Percentiles rank a stretch among this genome's conserved stretches.
Evolutionary conservation across 2,888 invertebrate species (phyloP).

Genomic region (Netelia melanura): DNA sequence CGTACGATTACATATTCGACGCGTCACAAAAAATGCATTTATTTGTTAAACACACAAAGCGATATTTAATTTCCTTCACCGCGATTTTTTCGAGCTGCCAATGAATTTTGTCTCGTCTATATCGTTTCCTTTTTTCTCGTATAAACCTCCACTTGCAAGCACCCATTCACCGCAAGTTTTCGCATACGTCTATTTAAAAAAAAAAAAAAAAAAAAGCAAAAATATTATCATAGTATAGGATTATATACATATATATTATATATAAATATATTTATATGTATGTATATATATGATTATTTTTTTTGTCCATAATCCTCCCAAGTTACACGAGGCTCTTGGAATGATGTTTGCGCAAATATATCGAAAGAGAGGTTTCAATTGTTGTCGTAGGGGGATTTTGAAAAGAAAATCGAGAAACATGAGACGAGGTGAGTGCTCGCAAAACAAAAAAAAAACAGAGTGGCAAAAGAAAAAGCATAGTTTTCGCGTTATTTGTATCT

Average conservation of each 20-base stretch:
- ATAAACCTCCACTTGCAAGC: conserved; percentile 41
- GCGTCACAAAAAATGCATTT: neutral
- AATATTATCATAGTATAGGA: conserved; percentile 3
- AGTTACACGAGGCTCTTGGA: conserved; percentile 69
- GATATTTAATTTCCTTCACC: conserved; percentile 21
- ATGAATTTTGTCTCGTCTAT: conserved; percentile 41
- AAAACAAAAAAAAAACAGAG: conserved; percentile 4
- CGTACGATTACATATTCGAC: neutral
- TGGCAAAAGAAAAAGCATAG: conserved; percentile 7
- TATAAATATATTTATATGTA: conserved; percentile 15
- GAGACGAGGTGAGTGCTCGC: conserved; percentile 51
- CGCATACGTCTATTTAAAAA: neutral
- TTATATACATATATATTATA: conserved; percentile 22
- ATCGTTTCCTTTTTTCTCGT: conserved; percentile 26
- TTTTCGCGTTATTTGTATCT: neutral
- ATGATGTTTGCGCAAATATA: conserved; percentile 68
- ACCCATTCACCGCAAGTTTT: conserved; percentile 55
- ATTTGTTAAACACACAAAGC: neutral
- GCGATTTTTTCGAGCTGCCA: neutral
- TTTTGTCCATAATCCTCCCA: conserved; percentile 48
- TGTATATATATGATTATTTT: conserved; percentile 29
- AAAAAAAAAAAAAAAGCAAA: neutral
- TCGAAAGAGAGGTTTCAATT: conserved; percentile 58
- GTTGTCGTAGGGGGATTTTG: conserved; percentile 30
- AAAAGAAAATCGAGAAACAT: conserved; percentile 38